Evolutionary conservation across 2,888 invertebrate genomes (phyloP).

Genomic region (Cremastinae sp.): DNA sequence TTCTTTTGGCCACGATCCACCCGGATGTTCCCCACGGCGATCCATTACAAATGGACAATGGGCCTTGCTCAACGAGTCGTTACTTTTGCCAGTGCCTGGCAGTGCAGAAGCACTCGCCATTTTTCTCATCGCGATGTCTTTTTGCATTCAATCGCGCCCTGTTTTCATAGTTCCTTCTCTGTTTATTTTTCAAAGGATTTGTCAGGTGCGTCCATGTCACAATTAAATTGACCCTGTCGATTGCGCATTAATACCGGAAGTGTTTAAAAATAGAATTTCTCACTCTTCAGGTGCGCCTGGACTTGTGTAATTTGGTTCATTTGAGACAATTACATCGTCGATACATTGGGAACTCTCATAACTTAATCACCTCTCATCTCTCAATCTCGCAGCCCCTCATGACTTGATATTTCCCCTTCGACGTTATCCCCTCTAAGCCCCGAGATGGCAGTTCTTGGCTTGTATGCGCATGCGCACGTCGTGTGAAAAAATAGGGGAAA

Average conservation of each 20-base stretch:
- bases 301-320: background rate
- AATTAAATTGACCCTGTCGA: constrained; percentile 36
- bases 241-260: constrained; percentile 41
- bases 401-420: too few relatives aligned
- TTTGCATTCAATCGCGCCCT: constrained; percentile 20
- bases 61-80: constrained; percentile 49
- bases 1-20: constrained; percentile 23
- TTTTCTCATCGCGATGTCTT: constrained; percentile 11
- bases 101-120: background rate
- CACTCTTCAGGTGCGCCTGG: constrained; percentile 31
- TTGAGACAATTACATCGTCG: background rate
- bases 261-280: constrained; percentile 15
- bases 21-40: constrained; percentile 53
- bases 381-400: too few relatives aligned
- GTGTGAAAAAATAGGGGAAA: too few relatives aligned
- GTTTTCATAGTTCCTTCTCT: constrained; percentile 1
- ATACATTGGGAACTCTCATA: background rate
- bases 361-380: too few relatives aligned
- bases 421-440: too few relatives aligned
- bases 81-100: constrained; percentile 34
- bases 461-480: too few relatives aligned
- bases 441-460: too few relatives aligned
- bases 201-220: constrained; percentile 39
- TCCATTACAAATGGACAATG: constrained; percentile 50
- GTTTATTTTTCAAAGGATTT: constrained; percentile 10